Conservation (phyloP, 2,888 invertebrate species). For the Ptilodon capucinus region DNA sequence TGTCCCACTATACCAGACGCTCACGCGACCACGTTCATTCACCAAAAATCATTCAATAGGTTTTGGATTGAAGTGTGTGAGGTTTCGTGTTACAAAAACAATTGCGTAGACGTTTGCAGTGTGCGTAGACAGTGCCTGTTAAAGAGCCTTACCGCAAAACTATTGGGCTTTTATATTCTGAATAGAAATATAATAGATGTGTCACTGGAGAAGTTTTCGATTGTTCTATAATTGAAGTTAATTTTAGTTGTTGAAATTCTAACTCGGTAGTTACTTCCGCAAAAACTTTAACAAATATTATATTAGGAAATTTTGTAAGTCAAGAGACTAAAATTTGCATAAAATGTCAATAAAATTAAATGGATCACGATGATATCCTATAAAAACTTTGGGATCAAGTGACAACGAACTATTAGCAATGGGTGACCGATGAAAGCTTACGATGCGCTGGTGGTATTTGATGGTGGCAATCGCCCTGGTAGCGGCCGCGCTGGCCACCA, state of each 20-base stretch:
- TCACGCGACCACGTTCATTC: constrained; percentile 28
- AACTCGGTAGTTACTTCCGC: background rate
- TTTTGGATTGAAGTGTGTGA: background rate
- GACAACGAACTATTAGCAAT: constrained; percentile 7
- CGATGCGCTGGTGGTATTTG: constrained; percentile 57
- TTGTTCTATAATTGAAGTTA: background rate
- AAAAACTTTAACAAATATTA: background rate
- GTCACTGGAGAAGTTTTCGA: background rate
- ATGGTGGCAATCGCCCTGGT: constrained; percentile 35
- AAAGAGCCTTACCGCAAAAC: background rate
- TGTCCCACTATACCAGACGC: constrained; percentile 3
- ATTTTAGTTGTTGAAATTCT: no score
- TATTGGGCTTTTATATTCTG: background rate
- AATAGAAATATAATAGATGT: no score
- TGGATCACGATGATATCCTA: background rate
- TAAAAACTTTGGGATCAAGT: background rate
- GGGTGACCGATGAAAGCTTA: constrained; percentile 31
- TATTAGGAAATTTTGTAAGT: background rate
- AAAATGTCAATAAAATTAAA: no score
- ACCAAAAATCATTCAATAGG: constrained; percentile 4
- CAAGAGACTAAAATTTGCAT: background rate
- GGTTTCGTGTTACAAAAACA: background rate
- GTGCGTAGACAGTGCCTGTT: background rate
- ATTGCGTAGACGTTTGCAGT: background rate
- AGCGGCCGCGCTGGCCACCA: constrained; percentile 26